Evolutionary conservation across 2,797 vertebrate species (phyloP), one percentile per base, ranked within the genome.

Genomic region (Ara ararauna): DNA sequence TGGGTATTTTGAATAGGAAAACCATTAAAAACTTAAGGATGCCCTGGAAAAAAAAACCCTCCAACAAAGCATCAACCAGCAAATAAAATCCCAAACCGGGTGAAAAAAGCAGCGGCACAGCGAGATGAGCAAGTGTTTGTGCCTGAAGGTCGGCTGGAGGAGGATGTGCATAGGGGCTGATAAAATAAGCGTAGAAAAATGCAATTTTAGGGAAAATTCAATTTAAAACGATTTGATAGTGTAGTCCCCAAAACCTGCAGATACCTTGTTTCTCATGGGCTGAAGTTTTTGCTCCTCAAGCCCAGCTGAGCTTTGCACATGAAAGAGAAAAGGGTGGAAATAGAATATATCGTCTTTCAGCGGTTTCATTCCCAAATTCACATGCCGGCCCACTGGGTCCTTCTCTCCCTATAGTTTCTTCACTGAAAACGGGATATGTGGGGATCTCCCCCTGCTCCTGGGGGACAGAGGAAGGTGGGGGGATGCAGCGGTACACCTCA

Each of bases 241-340:
- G 2, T 4, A 24, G 13, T 19, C 10, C 10, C 3, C 2, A 92
- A 76, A 76, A 48, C 16, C 3, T 13, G 8, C 24, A 53, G 71
- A 65, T 26, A 24, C 12, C n/a, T 80, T n/a, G 5, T 64, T 83
- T 90, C 36, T 47, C 65, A 61, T 13, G 56, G 17, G 26, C 2
- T 23, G 62, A 77, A 45, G 50, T 7, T 81, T 68, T 50, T 42
- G 2, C 29, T 68, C 10, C 54, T 75, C 3, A 6, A 83, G 44
- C 9, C 11, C 40, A 0, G 0, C 0, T 0, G 40, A 82, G 44
- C 27, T 61, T 74, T 38, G 42, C 4, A 14, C 1, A 1, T 0
- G 0, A 6, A 2, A 1, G 36, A 3, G 27, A 36, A 89, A 78
- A 13, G 7, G 5, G 8, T 38, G n/a, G 5, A 54, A 72, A 32